phyloP scores from a whole-genome alignment of 23 tunicate species.

The Halocynthia roretzi region DNA sequence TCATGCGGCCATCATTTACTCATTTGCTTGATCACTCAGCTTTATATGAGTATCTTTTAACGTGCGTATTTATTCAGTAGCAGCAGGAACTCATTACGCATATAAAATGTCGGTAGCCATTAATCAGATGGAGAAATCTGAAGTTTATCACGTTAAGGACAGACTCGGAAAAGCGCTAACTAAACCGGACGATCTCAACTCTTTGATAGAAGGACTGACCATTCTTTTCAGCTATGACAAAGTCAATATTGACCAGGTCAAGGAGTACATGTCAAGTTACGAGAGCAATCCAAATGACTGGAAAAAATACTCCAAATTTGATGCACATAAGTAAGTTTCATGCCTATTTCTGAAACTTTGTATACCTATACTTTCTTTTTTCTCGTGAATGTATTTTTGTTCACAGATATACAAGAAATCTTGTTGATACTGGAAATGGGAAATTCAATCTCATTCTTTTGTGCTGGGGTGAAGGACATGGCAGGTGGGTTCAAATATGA shows the following conservation, averaged over 20 bases:
- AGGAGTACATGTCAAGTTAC: slow-evolving; percentile 51
- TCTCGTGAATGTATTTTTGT: background rate
- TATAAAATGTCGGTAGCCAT: no score
- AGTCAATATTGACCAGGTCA: slow-evolving; percentile 65
- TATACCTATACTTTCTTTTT: background rate
- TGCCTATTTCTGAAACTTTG: background rate
- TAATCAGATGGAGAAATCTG: no score
- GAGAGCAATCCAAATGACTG: slow-evolving; percentile 49
- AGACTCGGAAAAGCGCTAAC: background rate
- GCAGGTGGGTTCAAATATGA: slow-evolving; percentile 35
- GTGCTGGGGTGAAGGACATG: slow-evolving; percentile 85
- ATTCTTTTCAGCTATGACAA: slow-evolving; percentile 47
- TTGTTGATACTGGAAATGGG: slow-evolving; percentile 86
- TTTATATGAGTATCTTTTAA: no score
- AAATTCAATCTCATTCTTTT: slow-evolving; percentile 77
- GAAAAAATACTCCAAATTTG: slow-evolving; percentile 47
- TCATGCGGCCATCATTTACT: no score
- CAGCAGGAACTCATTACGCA: no score
- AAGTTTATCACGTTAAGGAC: no score
- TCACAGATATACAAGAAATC: slow-evolving; percentile 77
- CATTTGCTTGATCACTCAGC: no score
- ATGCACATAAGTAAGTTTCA: slow-evolving; percentile 56
- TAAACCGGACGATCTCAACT: slow-evolving; percentile 23
- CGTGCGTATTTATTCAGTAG: no score
- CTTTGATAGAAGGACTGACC: slow-evolving; percentile 53